These are phyloP conservation scores for Noctua pronuba DNA, from an alignment of 2,888 invertebrate species.

Conservation along the genomic window DNA sequence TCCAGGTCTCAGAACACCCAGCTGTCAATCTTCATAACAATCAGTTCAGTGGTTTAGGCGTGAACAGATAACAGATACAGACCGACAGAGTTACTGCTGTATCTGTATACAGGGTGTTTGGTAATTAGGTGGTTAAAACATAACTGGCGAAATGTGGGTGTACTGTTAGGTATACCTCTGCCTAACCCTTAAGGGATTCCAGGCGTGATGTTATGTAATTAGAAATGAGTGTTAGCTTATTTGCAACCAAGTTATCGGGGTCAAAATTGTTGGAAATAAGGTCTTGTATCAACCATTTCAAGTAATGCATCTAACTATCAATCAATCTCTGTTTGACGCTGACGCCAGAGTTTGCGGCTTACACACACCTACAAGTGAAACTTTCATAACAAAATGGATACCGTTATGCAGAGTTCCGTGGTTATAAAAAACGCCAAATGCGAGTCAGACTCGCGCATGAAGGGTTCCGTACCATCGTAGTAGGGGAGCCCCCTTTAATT, in stretches of 20 bases:
- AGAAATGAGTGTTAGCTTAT: too few species aligned
- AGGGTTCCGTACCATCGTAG: too few species aligned
- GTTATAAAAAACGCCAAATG: not conserved
- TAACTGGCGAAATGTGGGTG: too few species aligned
- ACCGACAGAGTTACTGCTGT: not conserved
- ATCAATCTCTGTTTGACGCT: not conserved
- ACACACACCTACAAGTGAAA: not conserved
- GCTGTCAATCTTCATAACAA: not conserved
- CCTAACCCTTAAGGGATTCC: too few species aligned
- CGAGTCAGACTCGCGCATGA: too few species aligned
- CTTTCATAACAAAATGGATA: not conserved
- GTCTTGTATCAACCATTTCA: not conserved
- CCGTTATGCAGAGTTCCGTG: not conserved
- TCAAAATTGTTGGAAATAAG: not conserved
- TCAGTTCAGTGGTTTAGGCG: not conserved
- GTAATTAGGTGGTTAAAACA: not conserved
- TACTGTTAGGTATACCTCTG: too few species aligned
- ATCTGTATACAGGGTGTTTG: not conserved
- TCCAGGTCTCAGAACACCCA: not conserved
- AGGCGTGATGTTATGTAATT: too few species aligned
- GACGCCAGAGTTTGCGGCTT: not conserved
- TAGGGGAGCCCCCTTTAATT: too few species aligned
- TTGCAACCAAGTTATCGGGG: not conserved
- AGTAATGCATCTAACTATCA: not conserved
- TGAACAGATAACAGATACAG: not conserved